Base-by-base conservation (phyloP, 2,113 vertebrate species). In the Etheostoma cragini region DNA sequence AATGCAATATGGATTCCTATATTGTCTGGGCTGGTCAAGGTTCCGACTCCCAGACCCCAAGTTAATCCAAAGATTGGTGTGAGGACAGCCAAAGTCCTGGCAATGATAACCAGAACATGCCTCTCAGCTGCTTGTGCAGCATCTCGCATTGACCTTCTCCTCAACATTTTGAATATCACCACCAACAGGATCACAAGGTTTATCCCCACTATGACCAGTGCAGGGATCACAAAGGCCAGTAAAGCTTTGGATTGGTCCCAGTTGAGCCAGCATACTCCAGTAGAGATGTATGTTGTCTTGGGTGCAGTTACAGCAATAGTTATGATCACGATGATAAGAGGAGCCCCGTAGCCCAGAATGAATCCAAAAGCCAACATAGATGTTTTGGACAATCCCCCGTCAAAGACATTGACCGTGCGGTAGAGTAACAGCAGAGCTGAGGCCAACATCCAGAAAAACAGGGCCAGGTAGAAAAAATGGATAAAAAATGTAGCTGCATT, bases 401-500 rank as follows among this genome's bases (percentile, higher is more conserved):
- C 89, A 52, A 97, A 96, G 73, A 96, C 78, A 0, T 89, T 81
- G 50, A 97, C 35, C 30, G 95, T 94, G 35, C 95, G 95, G 77
- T 96, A 97, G 4, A 96, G 76, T 76, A 97, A 92, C 73, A 97
- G 92, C 35, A 97, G 85, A 0, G 93, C 96, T 38, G 96, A 91
- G 8, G 95, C 84, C 1, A 97, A 74, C 97, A 97, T 97, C 97
- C 97, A 97, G 86, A 97, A 97, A 88, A 97, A 97, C 72, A 97
- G 68, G 30, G 95, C 91, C 4, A 97, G 94, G 79, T 97, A 97
- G 79, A 93, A 93, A 19, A 92, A 80, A 78, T 93, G 92, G 65
- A 91, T 87, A 14, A 93, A 92, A 81, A 94, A 96, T 83, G 96
- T 96, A 42, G 94, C 93, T 0, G 92, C 89, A 0, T 86, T 88